phyloP scores from a whole-genome alignment of 2,113 vertebrate genomes.

The Cettia cetti region DNA sequence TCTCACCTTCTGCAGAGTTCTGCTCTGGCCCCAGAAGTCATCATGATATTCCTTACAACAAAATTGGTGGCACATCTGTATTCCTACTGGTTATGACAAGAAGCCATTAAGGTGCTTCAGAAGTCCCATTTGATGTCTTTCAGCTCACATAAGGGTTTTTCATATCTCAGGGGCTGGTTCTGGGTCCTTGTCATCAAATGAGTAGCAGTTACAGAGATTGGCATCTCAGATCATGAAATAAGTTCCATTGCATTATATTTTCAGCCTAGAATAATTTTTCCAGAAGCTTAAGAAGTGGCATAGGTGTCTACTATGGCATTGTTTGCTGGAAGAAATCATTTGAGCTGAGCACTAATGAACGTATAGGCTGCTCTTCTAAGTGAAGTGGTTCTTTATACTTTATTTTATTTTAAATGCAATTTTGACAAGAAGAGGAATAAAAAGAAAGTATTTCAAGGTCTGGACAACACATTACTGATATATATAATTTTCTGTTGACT shows the following conservation, averaged over 20 bases:
- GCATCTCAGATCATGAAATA: not conserved
- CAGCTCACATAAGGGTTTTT: not conserved
- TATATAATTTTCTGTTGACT: slow-evolving; percentile 35
- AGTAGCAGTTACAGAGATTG: not conserved
- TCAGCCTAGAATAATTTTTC: not conserved
- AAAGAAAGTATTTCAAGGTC: not conserved
- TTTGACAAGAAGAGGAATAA: slow-evolving; percentile 36
- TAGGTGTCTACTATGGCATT: slow-evolving; percentile 12
- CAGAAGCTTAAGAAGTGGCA: not conserved
- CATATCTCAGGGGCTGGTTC: not conserved
- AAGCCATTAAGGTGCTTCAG: not conserved
- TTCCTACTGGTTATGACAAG: not conserved
- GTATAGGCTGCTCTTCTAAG: slow-evolving; percentile 21
- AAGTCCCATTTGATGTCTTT: not conserved
- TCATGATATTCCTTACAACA: not conserved
- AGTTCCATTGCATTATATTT: not conserved
- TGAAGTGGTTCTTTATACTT: slow-evolving; percentile 6
- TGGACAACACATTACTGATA: slow-evolving; percentile 12
- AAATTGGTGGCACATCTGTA: not conserved
- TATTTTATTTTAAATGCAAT: slow-evolving; percentile 37
- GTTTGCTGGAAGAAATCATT: not conserved
- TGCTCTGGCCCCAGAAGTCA: not conserved
- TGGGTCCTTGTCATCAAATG: not conserved
- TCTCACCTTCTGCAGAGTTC: not conserved
- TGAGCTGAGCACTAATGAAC: slow-evolving; percentile 22